phyloP scores from a whole-genome alignment of 2,113 vertebrate species.

The Myiozetetes cayanensis region DNA sequence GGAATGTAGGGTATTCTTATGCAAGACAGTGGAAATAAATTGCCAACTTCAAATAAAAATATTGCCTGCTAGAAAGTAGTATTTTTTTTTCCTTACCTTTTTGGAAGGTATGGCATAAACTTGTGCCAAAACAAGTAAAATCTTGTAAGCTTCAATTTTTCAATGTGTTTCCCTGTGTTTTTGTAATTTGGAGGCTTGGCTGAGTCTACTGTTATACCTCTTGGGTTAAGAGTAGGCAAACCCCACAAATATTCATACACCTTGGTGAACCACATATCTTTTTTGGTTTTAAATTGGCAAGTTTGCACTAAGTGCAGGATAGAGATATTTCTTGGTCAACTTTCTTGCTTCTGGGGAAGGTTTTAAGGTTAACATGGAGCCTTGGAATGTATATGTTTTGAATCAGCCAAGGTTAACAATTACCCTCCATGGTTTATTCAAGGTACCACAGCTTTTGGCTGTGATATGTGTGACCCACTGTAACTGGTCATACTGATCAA shows the following conservation, averaged over 20 bases:
- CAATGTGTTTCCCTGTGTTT: background rate
- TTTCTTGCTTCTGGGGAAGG: background rate
- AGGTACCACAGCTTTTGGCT: background rate
- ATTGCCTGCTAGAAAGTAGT: background rate
- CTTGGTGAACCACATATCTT: accelerated
- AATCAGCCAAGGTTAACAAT: background rate
- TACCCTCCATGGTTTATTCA: background rate
- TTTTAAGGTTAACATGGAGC: background rate
- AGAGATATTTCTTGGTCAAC: background rate
- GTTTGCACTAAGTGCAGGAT: background rate
- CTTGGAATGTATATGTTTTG: background rate
- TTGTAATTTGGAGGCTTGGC: background rate
- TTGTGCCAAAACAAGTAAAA: background rate
- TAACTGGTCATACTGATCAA: background rate
- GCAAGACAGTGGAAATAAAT: background rate
- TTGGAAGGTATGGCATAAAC: background rate
- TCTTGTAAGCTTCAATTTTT: background rate
- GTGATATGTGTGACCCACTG: background rate
- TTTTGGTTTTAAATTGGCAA: background rate
- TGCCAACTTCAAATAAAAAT: background rate
- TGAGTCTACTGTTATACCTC: background rate
- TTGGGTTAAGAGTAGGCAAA: background rate
- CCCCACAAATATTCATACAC: too few species aligned
- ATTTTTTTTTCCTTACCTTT: background rate
- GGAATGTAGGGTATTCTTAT: background rate